Percentiles rank a stretch among this genome's conserved stretches.
Conservation (phyloP, 2,888 invertebrate species). For the Deilephila elpenor region DNA sequence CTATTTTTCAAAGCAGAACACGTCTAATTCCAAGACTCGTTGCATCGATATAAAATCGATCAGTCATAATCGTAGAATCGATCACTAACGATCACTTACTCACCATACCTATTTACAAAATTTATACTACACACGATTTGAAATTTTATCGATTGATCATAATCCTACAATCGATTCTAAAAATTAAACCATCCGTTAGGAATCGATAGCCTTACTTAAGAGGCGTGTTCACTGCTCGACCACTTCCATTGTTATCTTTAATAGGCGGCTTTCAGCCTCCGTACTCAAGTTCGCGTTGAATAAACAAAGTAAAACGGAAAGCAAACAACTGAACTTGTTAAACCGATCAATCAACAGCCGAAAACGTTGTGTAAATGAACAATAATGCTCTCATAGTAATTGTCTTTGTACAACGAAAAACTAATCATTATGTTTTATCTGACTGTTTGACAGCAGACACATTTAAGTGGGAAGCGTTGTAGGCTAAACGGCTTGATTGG, state of each 20-base stretch:
- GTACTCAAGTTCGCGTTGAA: not conserved
- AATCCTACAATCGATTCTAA: too few relatives aligned
- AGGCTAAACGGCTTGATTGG: too few relatives aligned
- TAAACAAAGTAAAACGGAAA: not conserved
- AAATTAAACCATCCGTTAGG: not conserved
- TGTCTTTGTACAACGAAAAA: too few relatives aligned
- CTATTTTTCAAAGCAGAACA: too few relatives aligned
- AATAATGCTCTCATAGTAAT: too few relatives aligned
- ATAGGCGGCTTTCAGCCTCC: not conserved
- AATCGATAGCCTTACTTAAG: not conserved
- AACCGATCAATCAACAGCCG: conserved; percentile 5
- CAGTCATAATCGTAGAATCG: not conserved
- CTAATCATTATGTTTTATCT: too few relatives aligned
- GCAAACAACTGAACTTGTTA: not conserved
- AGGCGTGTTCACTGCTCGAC: not conserved
- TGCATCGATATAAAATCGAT: not conserved
- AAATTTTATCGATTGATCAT: too few relatives aligned
- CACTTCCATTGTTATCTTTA: conserved; percentile 8
- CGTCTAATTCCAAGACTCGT: too few relatives aligned
- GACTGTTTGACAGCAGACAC: too few relatives aligned
- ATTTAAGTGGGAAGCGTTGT: too few relatives aligned
- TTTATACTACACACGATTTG: too few relatives aligned
- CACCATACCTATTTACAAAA: not conserved
- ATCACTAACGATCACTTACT: not conserved
- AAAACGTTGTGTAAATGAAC: not conserved